Evolutionary conservation across 2,888 invertebrate genomes (phyloP).

Genomic region (Spicauda simplicius): DNA sequence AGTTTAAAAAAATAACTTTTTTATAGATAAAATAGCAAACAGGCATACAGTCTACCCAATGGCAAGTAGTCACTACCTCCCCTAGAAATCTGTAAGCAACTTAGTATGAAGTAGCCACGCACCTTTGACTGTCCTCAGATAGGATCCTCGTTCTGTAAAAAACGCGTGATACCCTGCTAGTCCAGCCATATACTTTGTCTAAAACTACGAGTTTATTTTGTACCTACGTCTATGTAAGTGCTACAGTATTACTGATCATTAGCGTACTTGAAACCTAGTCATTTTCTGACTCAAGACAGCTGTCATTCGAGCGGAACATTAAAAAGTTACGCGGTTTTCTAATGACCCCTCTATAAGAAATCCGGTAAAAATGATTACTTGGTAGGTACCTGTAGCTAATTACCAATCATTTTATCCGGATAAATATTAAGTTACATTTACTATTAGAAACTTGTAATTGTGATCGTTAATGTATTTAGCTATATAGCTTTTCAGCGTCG

Average conservation of each 20-base stretch:
- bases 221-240: background rate
- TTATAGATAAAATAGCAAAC: too few relatives aligned
- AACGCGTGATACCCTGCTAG: too few relatives aligned
- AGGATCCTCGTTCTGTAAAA: too few relatives aligned
- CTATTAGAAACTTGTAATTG: background rate
- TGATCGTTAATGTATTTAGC: background rate
- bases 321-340: slow-evolving; percentile 4
- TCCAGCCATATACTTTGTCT: too few relatives aligned
- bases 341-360: slow-evolving; percentile 6
- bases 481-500: background rate
- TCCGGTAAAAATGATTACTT: background rate
- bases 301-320: slow-evolving; percentile 40
- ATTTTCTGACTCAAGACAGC: slow-evolving; percentile 52
- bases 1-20: too few relatives aligned
- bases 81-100: too few relatives aligned
- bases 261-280: slow-evolving; percentile 62
- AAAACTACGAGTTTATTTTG: background rate
- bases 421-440: background rate
- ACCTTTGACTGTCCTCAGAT: too few relatives aligned
- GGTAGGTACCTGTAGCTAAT: background rate
- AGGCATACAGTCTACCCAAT: too few relatives aligned
- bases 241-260: slow-evolving; percentile 59
- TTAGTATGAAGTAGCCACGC: too few relatives aligned
- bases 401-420: background rate
- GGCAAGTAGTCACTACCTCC: too few relatives aligned